These are phyloP conservation scores for Carassius carassius DNA, from an alignment of 2,113 vertebrate species.

Conservation along the genomic window DNA sequence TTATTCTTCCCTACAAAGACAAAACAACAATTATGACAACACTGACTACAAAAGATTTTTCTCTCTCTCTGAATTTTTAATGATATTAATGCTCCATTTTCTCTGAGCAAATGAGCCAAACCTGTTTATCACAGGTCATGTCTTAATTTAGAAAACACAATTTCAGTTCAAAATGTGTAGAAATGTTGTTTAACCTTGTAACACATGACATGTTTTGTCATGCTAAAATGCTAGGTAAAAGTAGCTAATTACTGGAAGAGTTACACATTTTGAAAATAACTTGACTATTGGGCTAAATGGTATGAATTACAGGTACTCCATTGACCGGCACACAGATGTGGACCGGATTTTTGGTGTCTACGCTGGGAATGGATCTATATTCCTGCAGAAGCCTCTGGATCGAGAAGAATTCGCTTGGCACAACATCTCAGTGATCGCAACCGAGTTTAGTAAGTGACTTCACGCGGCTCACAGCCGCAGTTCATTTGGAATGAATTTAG, in stretches of 20 bases:
- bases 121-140: neutral
- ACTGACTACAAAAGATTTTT: neutral
- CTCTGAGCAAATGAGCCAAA: neutral
- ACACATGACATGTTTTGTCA: no score
- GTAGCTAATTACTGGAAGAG: neutral
- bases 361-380: constrained; percentile 89
- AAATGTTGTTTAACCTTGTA: neutral
- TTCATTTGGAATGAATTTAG: constrained; percentile 27
- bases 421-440: constrained; percentile 91
- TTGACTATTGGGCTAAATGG: constrained; percentile 21
- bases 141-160: neutral
- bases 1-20: neutral
- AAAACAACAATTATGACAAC: neutral
- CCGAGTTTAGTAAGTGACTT: constrained; percentile 89
- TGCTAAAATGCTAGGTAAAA: no score
- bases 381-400: constrained; percentile 86
- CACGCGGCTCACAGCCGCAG: neutral
- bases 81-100: constrained; percentile 5
- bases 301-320: constrained; percentile 83
- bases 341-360: constrained; percentile 90
- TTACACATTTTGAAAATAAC: neutral
- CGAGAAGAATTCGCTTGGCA: constrained; percentile 90
- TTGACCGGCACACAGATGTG: constrained; percentile 91
- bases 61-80: neutral
- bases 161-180: neutral